Percentiles rank a stretch among this genome's conserved stretches.
These are phyloP conservation scores for Amphimallon solstitiale DNA, from an alignment of 2,888 invertebrate species.

Conservation along the genomic window DNA sequence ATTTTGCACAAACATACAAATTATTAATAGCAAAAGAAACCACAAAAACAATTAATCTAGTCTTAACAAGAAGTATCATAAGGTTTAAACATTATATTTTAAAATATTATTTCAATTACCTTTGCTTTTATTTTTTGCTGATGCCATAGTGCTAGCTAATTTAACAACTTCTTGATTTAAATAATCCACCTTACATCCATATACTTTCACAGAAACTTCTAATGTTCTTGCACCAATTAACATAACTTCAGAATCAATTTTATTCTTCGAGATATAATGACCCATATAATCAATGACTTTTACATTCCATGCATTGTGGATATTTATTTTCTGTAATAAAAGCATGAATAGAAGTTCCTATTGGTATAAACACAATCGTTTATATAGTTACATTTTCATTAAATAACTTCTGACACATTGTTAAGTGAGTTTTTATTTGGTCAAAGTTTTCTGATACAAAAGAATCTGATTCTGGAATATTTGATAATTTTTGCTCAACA, in stretches of 20 bases:
- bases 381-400: conserved; percentile 30
- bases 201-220: conserved; percentile 36
- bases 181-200: conserved; percentile 36
- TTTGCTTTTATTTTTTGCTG: neutral
- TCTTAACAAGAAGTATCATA: too few species aligned
- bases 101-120: too few species aligned
- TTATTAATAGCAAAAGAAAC: too few species aligned
- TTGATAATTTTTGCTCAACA: conserved; percentile 3
- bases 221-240: conserved; percentile 27
- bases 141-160: conserved; percentile 15
- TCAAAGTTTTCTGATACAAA: neutral
- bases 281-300: conserved; percentile 34
- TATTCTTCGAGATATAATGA: conserved; percentile 15
- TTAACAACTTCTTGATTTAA: conserved; percentile 23
- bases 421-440: conserved; percentile 22
- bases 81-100: too few species aligned
- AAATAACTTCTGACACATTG: conserved; percentile 25
- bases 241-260: conserved; percentile 22
- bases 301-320: conserved; percentile 36
- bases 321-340: conserved; percentile 37
- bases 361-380: neutral
- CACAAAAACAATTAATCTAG: too few species aligned
- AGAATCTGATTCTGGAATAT: neutral
- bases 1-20: too few species aligned
- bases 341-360: neutral